Evolutionary conservation across 2,797 vertebrate species (phyloP), one percentile per base, ranked within the genome.

Genomic region (Antennarius maculatus): DNA sequence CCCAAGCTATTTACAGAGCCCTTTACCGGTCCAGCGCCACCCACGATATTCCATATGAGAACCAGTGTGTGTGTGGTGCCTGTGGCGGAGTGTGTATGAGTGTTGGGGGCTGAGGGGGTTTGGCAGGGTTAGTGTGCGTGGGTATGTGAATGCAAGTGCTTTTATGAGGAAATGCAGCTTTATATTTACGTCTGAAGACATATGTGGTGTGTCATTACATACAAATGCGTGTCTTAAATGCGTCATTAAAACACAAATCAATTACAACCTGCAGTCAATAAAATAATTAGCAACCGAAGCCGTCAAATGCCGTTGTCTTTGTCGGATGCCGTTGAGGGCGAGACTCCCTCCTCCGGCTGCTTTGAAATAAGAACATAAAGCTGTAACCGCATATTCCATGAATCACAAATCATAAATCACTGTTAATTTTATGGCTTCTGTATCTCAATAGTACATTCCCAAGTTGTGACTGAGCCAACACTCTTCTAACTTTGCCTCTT

Each of bases 21-120:
- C 77, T 91, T 85, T 88, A 91, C 89, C 84, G 87, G 88, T 87
- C 83, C 89, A 91, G 89, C 83, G 90, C 94, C 94, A 94, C 94
- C 93, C 94, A 93, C 91, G 90, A 88, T 91, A 93, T 90, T 93
- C 90, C 92, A 92, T 89, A 91, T 87, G 89, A 93, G 88, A 91
- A 89, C 73, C 69, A 63, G 81, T 83, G 86, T 83, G 81, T 78
- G 86, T 88, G 88, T 81, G 85, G 82, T 90, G 86, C 82, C 63
- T 89, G 89, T 47, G 87, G 88, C 83, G 71, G 53, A 59, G 61
- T 57, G 61, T 74, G 70, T 68, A 74, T 76, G 66, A 45, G 68
- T 71, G 57, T 66, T 69, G 63, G 65, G 73, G 70, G 41, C 18
- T 34, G 50, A n/a, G 28, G 27, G 56, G 58, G 66, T 54, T 18